Evolutionary conservation across 2,888 invertebrate species (phyloP), one percentile per base, ranked within the genome.

Genomic region (Flexamia atlantica): DNA sequence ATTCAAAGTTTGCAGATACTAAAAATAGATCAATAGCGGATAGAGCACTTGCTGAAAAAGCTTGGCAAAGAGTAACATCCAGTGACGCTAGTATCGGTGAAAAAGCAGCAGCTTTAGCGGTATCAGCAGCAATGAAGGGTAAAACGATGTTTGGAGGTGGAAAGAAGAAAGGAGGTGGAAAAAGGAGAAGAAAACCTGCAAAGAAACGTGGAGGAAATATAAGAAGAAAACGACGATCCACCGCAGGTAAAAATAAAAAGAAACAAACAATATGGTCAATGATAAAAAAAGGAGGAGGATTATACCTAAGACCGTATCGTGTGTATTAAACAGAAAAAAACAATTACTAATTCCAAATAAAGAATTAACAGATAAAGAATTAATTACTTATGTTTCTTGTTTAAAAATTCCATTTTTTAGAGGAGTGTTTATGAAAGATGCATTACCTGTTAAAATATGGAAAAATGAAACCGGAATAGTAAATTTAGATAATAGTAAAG

Each of bases 81-180:
- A 32, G 14, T 0, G 85, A 85, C 32, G 57, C 84, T 7, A 79
- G 20, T 40, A 46, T 82, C 4, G 70, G 72, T 46, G 86, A 86
- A 60, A 85, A 83, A 40, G 81, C 81, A 68, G 85, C 85, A n/a
- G 84, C 86, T 17, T 85, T 76, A 83, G 82, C 84, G 36, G 86
- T 86, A 32, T 82, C 85, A 0, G 84, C 84, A n/a, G 82, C 83
- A 9, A 86, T 86, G 85, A 86, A 85, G 74, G 40, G 74, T 70
- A 86, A 86, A 84, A 64, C 82, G n/a, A 82, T 79, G 23, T 42
- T 81, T 50, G 70, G 70, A 30, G 53, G 80, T 7, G 81, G 53
- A 36, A 40, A 40, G 3, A 72, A 28, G 25, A 76, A 23, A 36
- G 28, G 32, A 9, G 32, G 23, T 17, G 5, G 36, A 12, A 57